These are phyloP conservation scores for Ammodytes dubius DNA, from an alignment of 2,113 vertebrate genomes.

Conservation along the genomic window DNA sequence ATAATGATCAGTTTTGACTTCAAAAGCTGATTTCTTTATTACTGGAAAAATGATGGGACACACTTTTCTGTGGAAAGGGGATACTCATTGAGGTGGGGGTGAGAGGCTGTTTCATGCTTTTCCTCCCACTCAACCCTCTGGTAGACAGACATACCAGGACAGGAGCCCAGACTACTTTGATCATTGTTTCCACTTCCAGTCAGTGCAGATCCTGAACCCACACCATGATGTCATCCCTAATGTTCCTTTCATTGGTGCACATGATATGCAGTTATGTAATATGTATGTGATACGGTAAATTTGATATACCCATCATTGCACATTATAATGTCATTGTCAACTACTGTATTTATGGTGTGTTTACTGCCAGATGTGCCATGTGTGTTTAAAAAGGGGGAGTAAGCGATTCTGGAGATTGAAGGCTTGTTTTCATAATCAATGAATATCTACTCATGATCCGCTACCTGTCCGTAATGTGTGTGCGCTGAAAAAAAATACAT, in stretches of 20 bases:
- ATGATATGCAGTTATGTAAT: not conserved
- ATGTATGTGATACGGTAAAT: not conserved
- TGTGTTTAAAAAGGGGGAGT: not conserved
- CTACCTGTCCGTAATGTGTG: no score
- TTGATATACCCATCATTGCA: not conserved
- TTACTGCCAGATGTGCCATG: not conserved
- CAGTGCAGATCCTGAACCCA: constrained; percentile 1
- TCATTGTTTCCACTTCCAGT: constrained; percentile 24
- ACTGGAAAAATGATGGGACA: not conserved
- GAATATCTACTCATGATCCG: no score
- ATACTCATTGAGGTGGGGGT: not conserved
- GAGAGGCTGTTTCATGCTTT: not conserved
- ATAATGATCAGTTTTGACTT: not conserved
- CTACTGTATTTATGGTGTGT: not conserved
- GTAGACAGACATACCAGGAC: not conserved
- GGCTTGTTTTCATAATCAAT: no score
- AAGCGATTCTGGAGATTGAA: no score
- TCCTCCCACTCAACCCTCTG: not conserved
- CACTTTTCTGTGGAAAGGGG: not conserved
- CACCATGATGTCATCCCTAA: not conserved
- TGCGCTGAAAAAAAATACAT: no score
- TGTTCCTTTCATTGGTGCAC: not conserved
- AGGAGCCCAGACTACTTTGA: constrained; percentile 10
- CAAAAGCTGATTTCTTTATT: not conserved
- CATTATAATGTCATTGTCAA: not conserved